Percentiles rank a stretch among this genome's conserved stretches.
phyloP scores from a whole-genome alignment of 2,113 vertebrate genomes.

The Phylloscopus whistleri region DNA sequence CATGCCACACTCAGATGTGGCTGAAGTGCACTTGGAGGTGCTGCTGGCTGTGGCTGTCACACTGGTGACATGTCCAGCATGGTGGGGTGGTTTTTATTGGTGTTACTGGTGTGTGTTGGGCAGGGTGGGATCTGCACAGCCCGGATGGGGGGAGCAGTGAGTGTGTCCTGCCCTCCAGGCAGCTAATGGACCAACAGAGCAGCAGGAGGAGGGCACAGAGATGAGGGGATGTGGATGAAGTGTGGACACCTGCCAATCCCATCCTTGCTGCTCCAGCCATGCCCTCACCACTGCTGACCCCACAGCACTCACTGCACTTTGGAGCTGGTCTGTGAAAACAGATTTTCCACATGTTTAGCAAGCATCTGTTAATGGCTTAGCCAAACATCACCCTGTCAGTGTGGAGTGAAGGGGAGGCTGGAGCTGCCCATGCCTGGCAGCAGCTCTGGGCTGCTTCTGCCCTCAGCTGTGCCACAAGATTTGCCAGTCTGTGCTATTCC shows the following conservation, averaged over 20 bases:
- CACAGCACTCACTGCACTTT: background rate
- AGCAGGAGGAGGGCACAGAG: background rate
- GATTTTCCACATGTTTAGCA: background rate
- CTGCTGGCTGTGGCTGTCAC: background rate
- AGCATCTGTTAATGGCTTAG: background rate
- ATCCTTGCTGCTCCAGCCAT: background rate
- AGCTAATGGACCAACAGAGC: background rate
- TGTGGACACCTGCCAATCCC: background rate
- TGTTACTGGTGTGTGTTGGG: background rate
- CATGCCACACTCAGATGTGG: rapidly evolving
- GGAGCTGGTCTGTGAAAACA: background rate
- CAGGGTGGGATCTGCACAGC: background rate
- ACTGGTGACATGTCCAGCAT: rapidly evolving
- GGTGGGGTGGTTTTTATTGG: background rate
- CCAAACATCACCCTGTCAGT: background rate
- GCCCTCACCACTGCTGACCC: background rate
- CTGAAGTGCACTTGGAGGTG: background rate
- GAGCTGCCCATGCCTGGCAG: background rate
- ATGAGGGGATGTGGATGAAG: background rate
- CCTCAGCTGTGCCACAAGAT: background rate
- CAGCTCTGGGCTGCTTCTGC: background rate
- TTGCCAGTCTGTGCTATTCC: rapidly evolving
- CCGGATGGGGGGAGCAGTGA: rapidly evolving
- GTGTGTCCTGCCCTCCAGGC: background rate
- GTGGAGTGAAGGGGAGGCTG: background rate